Evolutionary conservation across 2,888 invertebrate species (phyloP).

Genomic region (Bedellia somnulentella): DNA sequence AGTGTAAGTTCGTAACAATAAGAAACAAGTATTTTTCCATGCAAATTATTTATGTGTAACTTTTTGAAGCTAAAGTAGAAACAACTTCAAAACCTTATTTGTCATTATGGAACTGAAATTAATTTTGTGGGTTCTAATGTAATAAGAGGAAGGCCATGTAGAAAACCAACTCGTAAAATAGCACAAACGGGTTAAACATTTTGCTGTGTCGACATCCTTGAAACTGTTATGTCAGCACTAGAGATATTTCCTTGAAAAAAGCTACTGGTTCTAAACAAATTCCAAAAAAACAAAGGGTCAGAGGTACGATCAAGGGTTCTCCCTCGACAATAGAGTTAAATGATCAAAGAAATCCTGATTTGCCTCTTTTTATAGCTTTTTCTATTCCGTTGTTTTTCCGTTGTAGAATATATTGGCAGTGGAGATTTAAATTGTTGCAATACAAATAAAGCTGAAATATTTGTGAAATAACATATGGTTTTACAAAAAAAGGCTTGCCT

Average conservation of each 20-base stretch:
- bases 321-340: constrained; percentile 3
- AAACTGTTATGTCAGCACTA: constrained; percentile 1
- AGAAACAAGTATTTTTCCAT: too few species aligned
- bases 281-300: constrained; percentile 2
- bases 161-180: not conserved
- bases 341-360: constrained; percentile 2
- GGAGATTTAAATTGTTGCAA: not conserved
- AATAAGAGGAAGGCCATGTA: not conserved
- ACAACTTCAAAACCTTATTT: too few species aligned
- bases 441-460: not conserved
- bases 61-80: too few species aligned
- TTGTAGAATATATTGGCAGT: not conserved
- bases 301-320: not conserved
- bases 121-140: too few species aligned
- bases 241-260: not conserved
- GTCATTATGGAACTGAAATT: too few species aligned
- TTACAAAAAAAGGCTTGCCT: too few species aligned
- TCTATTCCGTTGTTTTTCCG: not conserved
- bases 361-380: not conserved
- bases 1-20: too few species aligned
- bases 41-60: too few species aligned
- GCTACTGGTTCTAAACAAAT: constrained; percentile 1
- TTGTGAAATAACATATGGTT: not conserved
- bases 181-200: not conserved
- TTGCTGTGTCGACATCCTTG: not conserved